Evolutionary conservation across 2,113 vertebrate genomes (phyloP), one percentile per base, ranked within the genome.

Genomic region (Ibidorhyncha struthersii): DNA sequence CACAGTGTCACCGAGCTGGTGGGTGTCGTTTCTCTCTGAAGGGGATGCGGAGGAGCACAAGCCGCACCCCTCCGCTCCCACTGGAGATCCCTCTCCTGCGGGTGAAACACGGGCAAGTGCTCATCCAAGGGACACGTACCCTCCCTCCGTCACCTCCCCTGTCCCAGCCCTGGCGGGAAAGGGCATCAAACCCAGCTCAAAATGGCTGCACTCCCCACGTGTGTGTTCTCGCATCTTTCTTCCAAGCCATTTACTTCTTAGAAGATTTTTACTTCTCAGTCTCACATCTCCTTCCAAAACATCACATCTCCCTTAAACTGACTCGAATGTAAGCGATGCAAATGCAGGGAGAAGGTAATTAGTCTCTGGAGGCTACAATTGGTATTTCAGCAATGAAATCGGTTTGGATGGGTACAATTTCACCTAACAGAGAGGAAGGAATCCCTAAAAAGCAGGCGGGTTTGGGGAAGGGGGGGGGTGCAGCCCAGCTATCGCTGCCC

Each of bases 311-410:
- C 78, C 87, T 86, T 83, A 65, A 87, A 93, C 65, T 65, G 88
- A 63, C 92, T 81, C 15, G 79, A 81, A 74, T 66, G 72, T 56
- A 89, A 86, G 83, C 12, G 52, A 86, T 56, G 82, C 76, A 77
- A 89, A 84, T 29, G 59, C 96, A 76, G 58, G 59, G 84, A 61
- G 97, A 70, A 89, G 66, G 86, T 96, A 96, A 95, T 97, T 97
- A 95, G 91, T 95, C 95, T 91, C 97, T 47, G 71, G 95, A 86
- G 95, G 56, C 34, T 89, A 36, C 53, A 8, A 6, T 4, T 27
- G 53, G 23, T 71, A 83, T 80, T 80, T 53, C 80, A 93, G 93
- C 67, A 80, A 34, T 4, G 4, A 82, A 73, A 71, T 77, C 4
- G 2, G 38, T 89, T 53, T 63, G 50, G 69, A 70, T 41, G 67